Evolutionary conservation across 2,888 invertebrate genomes (phyloP).

Genomic region (Geotrupes spiniger): DNA sequence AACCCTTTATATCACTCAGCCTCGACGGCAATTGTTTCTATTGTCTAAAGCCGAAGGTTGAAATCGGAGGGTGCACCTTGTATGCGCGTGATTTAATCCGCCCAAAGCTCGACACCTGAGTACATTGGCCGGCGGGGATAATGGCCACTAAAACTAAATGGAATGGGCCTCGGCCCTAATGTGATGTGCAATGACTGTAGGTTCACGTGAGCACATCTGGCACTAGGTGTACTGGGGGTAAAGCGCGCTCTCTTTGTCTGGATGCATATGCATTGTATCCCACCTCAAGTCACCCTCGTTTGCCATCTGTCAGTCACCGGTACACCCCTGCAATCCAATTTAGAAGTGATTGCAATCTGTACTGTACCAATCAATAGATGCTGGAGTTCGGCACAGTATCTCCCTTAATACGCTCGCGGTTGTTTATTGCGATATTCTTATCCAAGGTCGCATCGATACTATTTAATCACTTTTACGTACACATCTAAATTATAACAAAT

Average conservation of each 20-base stretch:
- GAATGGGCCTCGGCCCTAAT: slow-evolving; percentile 42
- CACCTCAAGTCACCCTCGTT: slow-evolving; percentile 50
- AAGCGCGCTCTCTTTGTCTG: slow-evolving; percentile 44
- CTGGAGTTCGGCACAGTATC: slow-evolving; percentile 9
- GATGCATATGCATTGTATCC: slow-evolving; percentile 50
- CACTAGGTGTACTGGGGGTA: slow-evolving; percentile 35
- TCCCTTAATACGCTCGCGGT: slow-evolving; percentile 7
- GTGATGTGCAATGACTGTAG: slow-evolving; percentile 33
- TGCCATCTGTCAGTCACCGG: slow-evolving; percentile 51
- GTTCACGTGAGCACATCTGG: slow-evolving; percentile 50
- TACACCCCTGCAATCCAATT: slow-evolving; percentile 48
- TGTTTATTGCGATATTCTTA: slow-evolving; percentile 14
- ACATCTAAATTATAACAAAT: too few species aligned
- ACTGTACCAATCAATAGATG: slow-evolving; percentile 43
- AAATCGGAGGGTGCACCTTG: slow-evolving; percentile 36
- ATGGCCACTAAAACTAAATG: slow-evolving; percentile 51
- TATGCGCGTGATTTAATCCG: slow-evolving; percentile 51
- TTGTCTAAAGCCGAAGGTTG: slow-evolving; percentile 32
- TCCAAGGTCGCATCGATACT: not conserved
- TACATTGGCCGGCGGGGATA: slow-evolving; percentile 49
- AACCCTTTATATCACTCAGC: slow-evolving; percentile 35
- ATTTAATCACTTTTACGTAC: slow-evolving; percentile 2
- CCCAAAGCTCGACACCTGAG: slow-evolving; percentile 51
- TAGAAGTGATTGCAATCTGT: slow-evolving; percentile 50
- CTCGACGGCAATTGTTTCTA: slow-evolving; percentile 41